These are phyloP conservation scores for Lissocephala sabroskyi DNA, from an alignment of 2,888 invertebrate genomes.

Conservation along the genomic window DNA sequence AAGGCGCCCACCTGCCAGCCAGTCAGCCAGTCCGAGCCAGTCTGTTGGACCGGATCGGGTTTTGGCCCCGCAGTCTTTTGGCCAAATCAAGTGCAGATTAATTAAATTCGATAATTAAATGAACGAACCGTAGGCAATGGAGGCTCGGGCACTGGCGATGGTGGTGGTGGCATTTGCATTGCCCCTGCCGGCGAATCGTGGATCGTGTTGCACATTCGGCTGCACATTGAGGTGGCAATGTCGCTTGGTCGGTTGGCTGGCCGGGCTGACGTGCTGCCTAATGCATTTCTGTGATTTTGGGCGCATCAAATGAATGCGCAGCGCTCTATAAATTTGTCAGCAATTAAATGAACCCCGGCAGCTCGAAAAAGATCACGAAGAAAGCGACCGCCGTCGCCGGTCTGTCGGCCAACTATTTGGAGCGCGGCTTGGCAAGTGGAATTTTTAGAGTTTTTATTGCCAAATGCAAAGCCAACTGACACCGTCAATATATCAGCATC, in stretches of 20 bases:
- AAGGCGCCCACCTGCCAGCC: no score
- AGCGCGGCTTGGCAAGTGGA: no score
- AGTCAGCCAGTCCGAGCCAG: no score
- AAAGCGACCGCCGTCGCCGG: no score
- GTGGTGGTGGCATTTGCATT: not conserved
- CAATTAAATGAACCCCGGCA: constrained; percentile 49
- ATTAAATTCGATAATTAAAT: constrained; percentile 51
- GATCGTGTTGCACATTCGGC: constrained; percentile 2
- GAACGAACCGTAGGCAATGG: not conserved
- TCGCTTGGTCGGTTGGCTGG: not conserved
- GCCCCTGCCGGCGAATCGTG: not conserved
- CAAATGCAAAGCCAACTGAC: no score
- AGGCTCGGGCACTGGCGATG: not conserved
- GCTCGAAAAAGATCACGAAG: no score
- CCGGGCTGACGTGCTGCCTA: constrained; percentile 26
- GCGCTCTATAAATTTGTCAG: constrained; percentile 69
- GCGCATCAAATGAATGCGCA: constrained; percentile 60
- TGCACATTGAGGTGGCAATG: constrained; percentile 12
- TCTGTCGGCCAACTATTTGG: no score
- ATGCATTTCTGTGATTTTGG: constrained; percentile 67
- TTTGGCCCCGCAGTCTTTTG: not conserved
- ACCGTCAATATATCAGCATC: no score
- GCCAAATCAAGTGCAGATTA: constrained; percentile 61
- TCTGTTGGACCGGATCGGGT: no score
- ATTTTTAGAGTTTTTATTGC: no score